These are phyloP conservation scores for Galemys pyrenaicus DNA, from an alignment of 2,113 vertebrate genomes.

Conservation along the genomic window DNA sequence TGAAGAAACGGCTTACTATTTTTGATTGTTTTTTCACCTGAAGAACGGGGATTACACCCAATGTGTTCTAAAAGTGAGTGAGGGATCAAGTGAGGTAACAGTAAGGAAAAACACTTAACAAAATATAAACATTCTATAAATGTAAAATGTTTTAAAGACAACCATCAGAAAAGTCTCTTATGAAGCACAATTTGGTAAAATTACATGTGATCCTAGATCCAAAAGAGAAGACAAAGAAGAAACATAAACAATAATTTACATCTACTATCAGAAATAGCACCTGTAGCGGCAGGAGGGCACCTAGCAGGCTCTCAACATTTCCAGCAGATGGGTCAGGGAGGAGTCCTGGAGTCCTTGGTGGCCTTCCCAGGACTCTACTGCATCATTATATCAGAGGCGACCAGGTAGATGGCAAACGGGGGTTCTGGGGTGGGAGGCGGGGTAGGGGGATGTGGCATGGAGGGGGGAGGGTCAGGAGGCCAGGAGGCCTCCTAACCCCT, in stretches of 20 bases:
- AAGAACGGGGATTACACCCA: not conserved
- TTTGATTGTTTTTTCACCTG: not conserved
- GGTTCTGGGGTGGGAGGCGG: too few relatives aligned
- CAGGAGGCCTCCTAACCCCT: too few relatives aligned
- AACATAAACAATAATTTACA: not conserved
- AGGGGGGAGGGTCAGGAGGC: too few relatives aligned
- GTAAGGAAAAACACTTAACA: not conserved
- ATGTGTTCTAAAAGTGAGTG: not conserved
- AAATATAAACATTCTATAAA: constrained; percentile 12
- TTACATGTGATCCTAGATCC: not conserved
- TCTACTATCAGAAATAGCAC: not conserved
- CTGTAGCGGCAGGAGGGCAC: too few relatives aligned
- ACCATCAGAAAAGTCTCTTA: not conserved
- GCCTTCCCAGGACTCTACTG: too few relatives aligned
- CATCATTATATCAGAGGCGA: too few relatives aligned
- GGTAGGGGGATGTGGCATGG: too few relatives aligned
- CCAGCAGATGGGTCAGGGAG: too few relatives aligned
- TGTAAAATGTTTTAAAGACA: not conserved
- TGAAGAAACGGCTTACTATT: not conserved
- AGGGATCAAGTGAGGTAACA: not conserved
- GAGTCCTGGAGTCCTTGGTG: too few relatives aligned
- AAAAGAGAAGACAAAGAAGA: constrained; percentile 13
- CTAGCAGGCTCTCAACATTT: too few relatives aligned
- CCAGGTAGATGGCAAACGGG: too few relatives aligned
- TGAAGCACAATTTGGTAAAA: not conserved